Base-by-base conservation (phyloP, 2,888 invertebrate genomes). In the Mesorhabditis belari region DNA sequence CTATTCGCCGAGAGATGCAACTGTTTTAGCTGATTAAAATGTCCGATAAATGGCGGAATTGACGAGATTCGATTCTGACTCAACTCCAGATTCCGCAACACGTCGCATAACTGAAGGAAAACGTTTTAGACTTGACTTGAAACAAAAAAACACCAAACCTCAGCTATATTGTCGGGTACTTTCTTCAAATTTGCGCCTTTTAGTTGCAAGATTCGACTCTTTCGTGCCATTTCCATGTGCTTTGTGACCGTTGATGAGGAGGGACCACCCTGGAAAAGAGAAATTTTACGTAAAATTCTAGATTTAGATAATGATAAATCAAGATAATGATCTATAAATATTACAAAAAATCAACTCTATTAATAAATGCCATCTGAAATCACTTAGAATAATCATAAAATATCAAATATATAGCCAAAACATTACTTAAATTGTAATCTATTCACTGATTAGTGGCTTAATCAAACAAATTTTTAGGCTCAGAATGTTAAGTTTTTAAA, bases 221-320 rank as follows among this genome's bases (percentile, higher is more conserved):
- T 95, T 77, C 90, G 88, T 17, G 95, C 94, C 59, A 90, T 94
- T 81, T 93, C 92, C 79, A 91, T 87, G 82, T 95, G 95, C 81
- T 90, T 90, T 81, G 91, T 92, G 58, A 92, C 88, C 62, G 67
- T 64, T 17, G 76, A 62, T 1, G 64, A 61, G 2, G 78, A 76
- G 4, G 77, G 74, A 3, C 75, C 76, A 5, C 28, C 68, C 70
- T 70, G 59, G 44, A 62, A 57, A 17, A 25, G 12, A 2, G 17
- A 23, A 25, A 24, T 4, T 17, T 4, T n/a, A n/a, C n/a, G n/a
- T n/a, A n/a, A n/a, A n/a, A n/a, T n/a, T n/a, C n/a, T n/a, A n/a
- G n/a, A n/a, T n/a, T n/a, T n/a, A n/a, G n/a, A n/a, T n/a, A n/a
- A n/a, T n/a, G n/a, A n/a, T n/a, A n/a, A n/a, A n/a, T n/a, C n/a